Conservation (phyloP, 2,888 invertebrate genomes). For the Agonopterix heracliana region DNA sequence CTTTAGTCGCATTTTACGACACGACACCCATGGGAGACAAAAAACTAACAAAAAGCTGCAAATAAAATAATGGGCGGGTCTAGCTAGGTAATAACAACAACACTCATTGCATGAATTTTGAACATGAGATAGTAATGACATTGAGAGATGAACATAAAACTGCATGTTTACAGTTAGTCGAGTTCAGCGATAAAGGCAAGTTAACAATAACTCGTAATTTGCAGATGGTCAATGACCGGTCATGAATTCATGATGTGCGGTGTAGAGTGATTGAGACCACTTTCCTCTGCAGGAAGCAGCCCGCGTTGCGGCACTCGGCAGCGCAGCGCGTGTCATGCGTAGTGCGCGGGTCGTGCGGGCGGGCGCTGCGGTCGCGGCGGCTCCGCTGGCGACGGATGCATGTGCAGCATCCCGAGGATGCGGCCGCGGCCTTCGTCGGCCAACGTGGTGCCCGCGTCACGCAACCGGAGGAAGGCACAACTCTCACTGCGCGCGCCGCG, state of each 20-base stretch:
- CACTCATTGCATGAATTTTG: no score
- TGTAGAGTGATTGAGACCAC: conserved; percentile 15
- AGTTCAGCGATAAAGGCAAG: no score
- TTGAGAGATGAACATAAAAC: no score
- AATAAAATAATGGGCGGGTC: no score
- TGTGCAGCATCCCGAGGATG: conserved; percentile 52
- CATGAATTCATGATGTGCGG: conserved; percentile 3
- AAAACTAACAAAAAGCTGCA: no score
- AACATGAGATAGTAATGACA: no score
- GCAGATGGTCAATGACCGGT: background rate
- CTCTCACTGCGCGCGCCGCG: conserved; percentile 73
- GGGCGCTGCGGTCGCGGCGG: conserved; percentile 13
- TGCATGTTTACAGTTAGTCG: no score
- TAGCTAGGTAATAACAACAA: no score
- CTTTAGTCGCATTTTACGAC: no score
- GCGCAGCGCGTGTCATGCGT: conserved; percentile 1
- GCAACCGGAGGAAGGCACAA: conserved; percentile 48
- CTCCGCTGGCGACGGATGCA: conserved; percentile 20
- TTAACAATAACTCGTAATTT: no score
- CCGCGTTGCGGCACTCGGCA: conserved; percentile 17
- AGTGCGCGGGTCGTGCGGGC: conserved; percentile 7
- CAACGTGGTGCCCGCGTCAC: conserved; percentile 33
- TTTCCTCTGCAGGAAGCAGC: conserved; percentile 20
- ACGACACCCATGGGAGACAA: no score
- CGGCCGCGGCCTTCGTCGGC: conserved; percentile 34